Evolutionary conservation across 2,113 vertebrate species (phyloP).

Genomic region (Corythornis cristatus): DNA sequence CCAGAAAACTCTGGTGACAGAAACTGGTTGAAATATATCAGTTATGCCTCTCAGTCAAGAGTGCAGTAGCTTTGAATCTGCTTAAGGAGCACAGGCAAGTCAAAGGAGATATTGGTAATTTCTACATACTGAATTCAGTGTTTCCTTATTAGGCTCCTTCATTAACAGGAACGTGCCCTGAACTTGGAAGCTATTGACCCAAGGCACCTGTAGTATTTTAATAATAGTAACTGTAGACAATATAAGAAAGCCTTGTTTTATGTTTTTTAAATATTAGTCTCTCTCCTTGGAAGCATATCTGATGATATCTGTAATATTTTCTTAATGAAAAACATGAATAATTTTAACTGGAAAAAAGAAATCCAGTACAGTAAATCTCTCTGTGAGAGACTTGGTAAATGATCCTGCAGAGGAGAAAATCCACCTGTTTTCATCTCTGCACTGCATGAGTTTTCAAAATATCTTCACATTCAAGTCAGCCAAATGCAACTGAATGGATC

Average conservation of each 20-base stretch:
- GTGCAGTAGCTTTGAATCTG: not conserved
- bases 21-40: not conserved
- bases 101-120: not conserved
- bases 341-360: slow-evolving; percentile 1
- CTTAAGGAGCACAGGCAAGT: not conserved
- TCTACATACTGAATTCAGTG: not conserved
- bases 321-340: not conserved
- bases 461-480: not conserved
- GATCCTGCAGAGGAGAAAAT: not conserved
- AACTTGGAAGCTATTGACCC: not conserved
- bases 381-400: not conserved
- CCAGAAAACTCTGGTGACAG: not conserved
- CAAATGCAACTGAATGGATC: not conserved
- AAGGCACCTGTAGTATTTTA: not conserved
- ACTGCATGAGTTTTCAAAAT: not conserved
- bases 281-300: not conserved
- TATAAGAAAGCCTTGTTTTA: not conserved
- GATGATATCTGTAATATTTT: slow-evolving; percentile 9
- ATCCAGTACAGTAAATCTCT: not conserved
- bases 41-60: not conserved
- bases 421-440: not conserved
- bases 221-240: not conserved
- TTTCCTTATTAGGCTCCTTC: not conserved
- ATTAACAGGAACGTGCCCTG: not conserved
- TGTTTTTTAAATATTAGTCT: not conserved